Conservation (phyloP, 2,888 invertebrate genomes). For the Noctua pronuba region DNA sequence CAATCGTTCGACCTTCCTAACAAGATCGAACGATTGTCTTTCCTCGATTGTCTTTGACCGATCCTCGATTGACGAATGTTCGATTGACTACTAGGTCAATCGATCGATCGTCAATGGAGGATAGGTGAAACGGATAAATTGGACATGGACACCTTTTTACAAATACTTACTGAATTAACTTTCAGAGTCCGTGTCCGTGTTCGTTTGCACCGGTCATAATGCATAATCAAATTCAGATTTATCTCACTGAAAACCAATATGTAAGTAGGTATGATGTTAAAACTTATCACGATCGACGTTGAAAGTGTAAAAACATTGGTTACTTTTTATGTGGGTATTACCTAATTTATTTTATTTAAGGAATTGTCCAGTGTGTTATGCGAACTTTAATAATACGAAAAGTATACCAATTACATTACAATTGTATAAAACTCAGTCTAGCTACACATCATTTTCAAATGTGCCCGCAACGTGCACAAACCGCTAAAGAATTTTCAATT, state of each 20-base stretch:
- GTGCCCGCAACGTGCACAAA: background rate
- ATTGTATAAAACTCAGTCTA: background rate
- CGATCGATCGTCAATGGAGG: background rate
- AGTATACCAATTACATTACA: background rate
- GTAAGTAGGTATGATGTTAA: too few relatives aligned
- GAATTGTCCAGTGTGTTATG: background rate
- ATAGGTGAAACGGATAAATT: background rate
- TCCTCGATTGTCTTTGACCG: too few relatives aligned
- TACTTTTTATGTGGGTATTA: too few relatives aligned
- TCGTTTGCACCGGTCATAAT: background rate
- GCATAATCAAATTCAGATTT: background rate
- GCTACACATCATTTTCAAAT: background rate
- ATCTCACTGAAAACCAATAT: background rate
- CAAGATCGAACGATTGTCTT: too few relatives aligned
- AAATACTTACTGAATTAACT: background rate
- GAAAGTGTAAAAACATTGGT: too few relatives aligned
- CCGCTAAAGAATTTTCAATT: constrained; percentile 43
- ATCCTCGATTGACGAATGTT: too few relatives aligned
- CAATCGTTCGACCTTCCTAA: background rate
- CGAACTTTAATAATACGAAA: background rate
- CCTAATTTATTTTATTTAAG: background rate
- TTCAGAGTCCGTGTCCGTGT: too few relatives aligned
- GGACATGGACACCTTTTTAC: background rate
- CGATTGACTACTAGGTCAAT: too few relatives aligned
- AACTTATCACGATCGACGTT: too few relatives aligned